Percentiles rank a stretch among this genome's conserved stretches.
These are phyloP conservation scores for Sinohyriopsis cumingii DNA, from an alignment of 2,888 invertebrate species.

Conservation along the genomic window DNA sequence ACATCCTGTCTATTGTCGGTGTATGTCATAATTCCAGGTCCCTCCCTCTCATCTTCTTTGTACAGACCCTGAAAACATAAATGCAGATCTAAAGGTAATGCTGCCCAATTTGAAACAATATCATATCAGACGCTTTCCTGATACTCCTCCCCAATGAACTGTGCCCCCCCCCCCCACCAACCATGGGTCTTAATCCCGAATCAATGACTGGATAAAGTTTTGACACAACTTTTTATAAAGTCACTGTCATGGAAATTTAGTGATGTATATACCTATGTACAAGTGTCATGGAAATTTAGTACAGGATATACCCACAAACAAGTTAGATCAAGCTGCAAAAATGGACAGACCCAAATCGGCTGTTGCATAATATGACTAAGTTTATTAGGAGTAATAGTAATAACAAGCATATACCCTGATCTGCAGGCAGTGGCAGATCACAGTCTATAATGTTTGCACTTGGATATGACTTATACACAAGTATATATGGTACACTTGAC, in stretches of 20 bases:
- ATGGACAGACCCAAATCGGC: too few relatives aligned
- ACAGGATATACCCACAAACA: too few relatives aligned
- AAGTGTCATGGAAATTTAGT: too few relatives aligned
- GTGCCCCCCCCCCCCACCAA: fast-evolving
- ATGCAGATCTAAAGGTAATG: neutral
- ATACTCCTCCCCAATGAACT: neutral
- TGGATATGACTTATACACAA: too few relatives aligned
- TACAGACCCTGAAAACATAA: constrained; percentile 65
- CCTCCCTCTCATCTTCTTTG: constrained; percentile 66
- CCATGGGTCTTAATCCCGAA: neutral
- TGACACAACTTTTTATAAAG: neutral
- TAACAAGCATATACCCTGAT: too few relatives aligned
- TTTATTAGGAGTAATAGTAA: too few relatives aligned
- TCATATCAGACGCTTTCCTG: neutral
- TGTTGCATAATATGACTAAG: too few relatives aligned
- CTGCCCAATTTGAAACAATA: neutral
- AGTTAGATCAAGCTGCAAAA: too few relatives aligned
- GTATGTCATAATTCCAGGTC: constrained; percentile 69
- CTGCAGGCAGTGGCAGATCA: too few relatives aligned
- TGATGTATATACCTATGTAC: too few relatives aligned
- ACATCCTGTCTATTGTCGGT: constrained; percentile 67
- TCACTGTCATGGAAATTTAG: neutral
- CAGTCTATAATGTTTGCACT: too few relatives aligned
- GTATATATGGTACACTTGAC: too few relatives aligned
- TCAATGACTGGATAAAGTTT: neutral